phyloP scores from a whole-genome alignment of 2,888 invertebrate genomes.

The Gastrophysa polygoni region DNA sequence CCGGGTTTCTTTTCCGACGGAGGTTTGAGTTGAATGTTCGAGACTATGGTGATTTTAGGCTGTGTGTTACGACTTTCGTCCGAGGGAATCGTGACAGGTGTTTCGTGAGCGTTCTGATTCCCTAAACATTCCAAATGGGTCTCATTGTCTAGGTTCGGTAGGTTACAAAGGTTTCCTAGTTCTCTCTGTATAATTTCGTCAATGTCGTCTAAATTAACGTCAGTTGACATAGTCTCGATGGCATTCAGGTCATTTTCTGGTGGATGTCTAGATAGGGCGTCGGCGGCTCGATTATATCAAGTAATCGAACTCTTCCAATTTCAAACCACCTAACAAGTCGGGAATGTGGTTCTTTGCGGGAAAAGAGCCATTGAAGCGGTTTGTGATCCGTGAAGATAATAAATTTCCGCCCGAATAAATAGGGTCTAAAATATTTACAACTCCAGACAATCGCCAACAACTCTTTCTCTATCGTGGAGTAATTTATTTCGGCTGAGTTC shows the following conservation, averaged over 20 bases:
- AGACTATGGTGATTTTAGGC: too few relatives aligned
- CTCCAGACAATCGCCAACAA: neutral
- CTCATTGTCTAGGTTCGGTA: too few relatives aligned
- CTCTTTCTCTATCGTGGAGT: neutral
- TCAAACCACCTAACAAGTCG: slow-evolving; percentile 27
- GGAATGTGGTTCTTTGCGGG: slow-evolving; percentile 31
- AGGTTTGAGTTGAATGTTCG: too few relatives aligned
- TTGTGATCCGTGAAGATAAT: neutral
- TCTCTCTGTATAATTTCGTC: too few relatives aligned
- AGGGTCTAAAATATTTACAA: neutral
- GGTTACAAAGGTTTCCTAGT: too few relatives aligned
- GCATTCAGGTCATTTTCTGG: neutral
- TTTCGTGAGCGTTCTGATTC: too few relatives aligned
- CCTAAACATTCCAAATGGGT: too few relatives aligned
- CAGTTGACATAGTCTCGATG: neutral
- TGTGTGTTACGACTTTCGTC: too few relatives aligned
- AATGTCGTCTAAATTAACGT: too few relatives aligned
- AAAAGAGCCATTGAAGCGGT: slow-evolving; percentile 7
- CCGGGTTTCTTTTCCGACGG: too few relatives aligned
- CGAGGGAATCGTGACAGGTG: too few relatives aligned
- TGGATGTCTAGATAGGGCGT: slow-evolving; percentile 4
- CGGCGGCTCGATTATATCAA: slow-evolving; percentile 24
- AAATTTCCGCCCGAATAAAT: neutral
- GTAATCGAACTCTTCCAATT: slow-evolving; percentile 27
- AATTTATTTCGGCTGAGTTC: slow-evolving; percentile 12